phyloP scores from a whole-genome alignment of 2,797 vertebrate genomes.

The Acestrorhynchus altus region DNA sequence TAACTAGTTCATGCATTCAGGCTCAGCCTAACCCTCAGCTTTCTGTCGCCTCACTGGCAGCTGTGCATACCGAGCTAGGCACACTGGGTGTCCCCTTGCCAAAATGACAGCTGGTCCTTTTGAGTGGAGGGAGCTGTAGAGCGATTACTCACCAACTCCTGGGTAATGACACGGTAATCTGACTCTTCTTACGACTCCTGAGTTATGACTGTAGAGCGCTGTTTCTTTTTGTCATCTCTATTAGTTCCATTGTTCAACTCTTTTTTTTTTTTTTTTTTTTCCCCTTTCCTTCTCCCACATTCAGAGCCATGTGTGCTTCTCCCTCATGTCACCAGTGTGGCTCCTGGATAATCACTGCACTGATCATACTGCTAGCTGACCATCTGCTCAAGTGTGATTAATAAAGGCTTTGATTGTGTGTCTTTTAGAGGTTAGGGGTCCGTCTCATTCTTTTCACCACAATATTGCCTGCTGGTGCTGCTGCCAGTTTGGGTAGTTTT shows the following conservation, averaged over 20 bases:
- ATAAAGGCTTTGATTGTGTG: constrained; percentile 31
- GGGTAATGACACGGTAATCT: constrained; percentile 33
- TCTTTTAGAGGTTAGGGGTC: constrained; percentile 6
- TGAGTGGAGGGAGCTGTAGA: constrained; percentile 29
- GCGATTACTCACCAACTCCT: constrained; percentile 14
- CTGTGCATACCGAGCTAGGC: constrained; percentile 46
- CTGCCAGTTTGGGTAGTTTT: background rate
- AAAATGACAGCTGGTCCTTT: constrained; percentile 61
- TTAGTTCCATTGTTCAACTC: background rate
- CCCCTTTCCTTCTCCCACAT: background rate
- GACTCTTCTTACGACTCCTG: constrained; percentile 38
- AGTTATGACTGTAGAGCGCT: constrained; percentile 24
- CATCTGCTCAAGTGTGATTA: constrained; percentile 49
- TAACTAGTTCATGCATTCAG: constrained; percentile 33
- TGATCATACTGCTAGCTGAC: constrained; percentile 36
- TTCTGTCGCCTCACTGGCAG: constrained; percentile 44
- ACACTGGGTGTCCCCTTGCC: constrained; percentile 45
- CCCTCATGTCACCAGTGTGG: constrained; percentile 25
- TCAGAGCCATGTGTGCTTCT: constrained; percentile 7
- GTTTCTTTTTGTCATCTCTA: constrained; percentile 36
- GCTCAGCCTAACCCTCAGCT: constrained; percentile 6
- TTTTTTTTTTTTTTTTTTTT: no score
- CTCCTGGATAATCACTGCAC: constrained; percentile 47
- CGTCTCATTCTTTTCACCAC: constrained; percentile 20
- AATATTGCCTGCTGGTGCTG: background rate